phyloP scores from a whole-genome alignment of 2,888 invertebrate genomes.

The Lasioglossum leucozonium region DNA sequence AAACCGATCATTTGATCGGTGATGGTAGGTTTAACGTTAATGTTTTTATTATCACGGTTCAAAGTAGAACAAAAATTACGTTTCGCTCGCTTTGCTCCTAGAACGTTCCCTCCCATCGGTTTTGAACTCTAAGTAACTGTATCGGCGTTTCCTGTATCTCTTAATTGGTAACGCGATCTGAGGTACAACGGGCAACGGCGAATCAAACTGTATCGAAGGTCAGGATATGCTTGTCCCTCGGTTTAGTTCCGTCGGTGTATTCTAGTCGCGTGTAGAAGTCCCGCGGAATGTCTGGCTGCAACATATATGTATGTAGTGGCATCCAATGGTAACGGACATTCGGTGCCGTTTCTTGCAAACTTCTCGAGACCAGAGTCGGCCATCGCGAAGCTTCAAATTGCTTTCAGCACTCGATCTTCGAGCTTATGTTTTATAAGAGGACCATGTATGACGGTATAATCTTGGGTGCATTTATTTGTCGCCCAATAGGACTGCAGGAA shows the following conservation, averaged over 20 bases:
- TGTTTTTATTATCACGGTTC: neutral
- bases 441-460: neutral
- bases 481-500: neutral
- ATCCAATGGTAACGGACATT: conserved; percentile 15
- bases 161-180: conserved; percentile 74
- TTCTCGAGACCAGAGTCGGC: neutral
- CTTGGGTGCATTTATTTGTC: neutral
- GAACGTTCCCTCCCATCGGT: conserved; percentile 31
- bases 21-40: no score
- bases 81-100: conserved; percentile 11
- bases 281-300: conserved; percentile 33
- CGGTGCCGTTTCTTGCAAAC: conserved; percentile 12
- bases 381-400: neutral
- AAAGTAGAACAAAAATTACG: neutral
- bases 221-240: conserved; percentile 60
- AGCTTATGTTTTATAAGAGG: neutral
- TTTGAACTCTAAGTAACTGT: conserved; percentile 71
- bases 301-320: neutral
- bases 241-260: conserved; percentile 40
- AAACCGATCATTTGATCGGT: no score
- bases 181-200: conserved; percentile 54
- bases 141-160: conserved; percentile 74
- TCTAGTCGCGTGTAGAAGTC: conserved; percentile 45
- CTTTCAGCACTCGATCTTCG: neutral
- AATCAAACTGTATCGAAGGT: conserved; percentile 74